Base-by-base conservation (phyloP, 2,888 invertebrate genomes). In the Trichopoda pennipes region DNA sequence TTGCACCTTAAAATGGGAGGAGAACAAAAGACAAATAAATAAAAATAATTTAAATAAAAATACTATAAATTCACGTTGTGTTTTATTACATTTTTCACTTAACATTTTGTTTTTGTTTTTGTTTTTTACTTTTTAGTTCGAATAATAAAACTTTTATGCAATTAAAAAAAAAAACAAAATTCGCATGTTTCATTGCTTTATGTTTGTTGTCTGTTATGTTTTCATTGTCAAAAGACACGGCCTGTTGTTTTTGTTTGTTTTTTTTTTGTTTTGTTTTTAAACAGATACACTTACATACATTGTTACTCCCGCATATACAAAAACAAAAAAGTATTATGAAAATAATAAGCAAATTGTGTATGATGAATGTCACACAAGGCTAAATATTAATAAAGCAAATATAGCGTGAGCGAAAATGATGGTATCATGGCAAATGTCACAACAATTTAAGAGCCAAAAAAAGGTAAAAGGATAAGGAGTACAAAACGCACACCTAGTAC, bases 221-320 rank as follows among this genome's bases (percentile, higher is more conserved):
- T 53, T 73, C 73, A 73, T 53, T 73, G 73, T 35, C 63, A 73
- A 51, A 51, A 21, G 44, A 38, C 73, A 73, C 44, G 63, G 3
- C 3, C 3, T 28, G 28, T 28, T 28, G 28, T 3, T 28, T 6
- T 28, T 28, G 28, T 38, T 73, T 44, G 28, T 53, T 38, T 38
- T n/a, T 28, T 55, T 23, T 17, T 10, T 10, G n/a, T n/a, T n/a
- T n/a, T n/a, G n/a, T n/a, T n/a, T n/a, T n/a, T n/a, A n/a, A n/a
- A 10, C 7, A 55, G 55, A 55, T 28, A 28, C 8, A 44, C 28
- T 28, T n/a, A 49, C 38, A 38, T 12, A 38, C 12, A 1, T 38
- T 12, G 2, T 21, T n/a, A 38, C 38, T 16, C 21, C 19, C 47
- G 2, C 32, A 17, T 3, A 38, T 35, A n/a, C n/a, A n/a, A n/a